Base-by-base conservation (phyloP, 1,140 invertebrate species). In the Cyphomyrmex costatus region DNA sequence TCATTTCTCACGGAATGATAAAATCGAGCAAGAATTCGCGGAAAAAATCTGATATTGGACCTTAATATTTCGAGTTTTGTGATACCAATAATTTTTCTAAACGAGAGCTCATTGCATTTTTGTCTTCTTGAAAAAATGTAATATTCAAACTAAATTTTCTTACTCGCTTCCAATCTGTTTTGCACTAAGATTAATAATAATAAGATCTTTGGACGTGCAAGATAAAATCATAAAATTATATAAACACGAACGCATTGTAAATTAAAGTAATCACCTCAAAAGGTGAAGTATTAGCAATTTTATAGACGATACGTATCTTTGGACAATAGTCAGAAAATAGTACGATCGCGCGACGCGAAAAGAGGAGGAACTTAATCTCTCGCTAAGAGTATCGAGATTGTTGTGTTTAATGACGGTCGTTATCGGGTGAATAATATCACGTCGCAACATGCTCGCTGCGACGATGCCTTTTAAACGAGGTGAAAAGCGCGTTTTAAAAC, bases 401-500 rank as follows among this genome's bases (percentile, higher is more conserved):
- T 82, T 58, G 66, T 60, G 36, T 73, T 61, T 49, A 74, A 74
- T 60, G 53, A 74, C 27, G 42, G 66, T 70, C 78, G 78, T 80
- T 80, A 80, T 80, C 78, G 49, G 30, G 33, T 56, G 65, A 80
- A 70, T 80, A 70, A 80, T 70, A 70, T 80, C 78, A 36, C 78
- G 19, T 70, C 21, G 61, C 63, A 66, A 79, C 42, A 24, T 53
- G 21, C n/a, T 21, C 21, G 51, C 42, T 46, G 21, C 63, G 36
- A 68, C 63, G 61, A 53, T 14, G 79, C 27, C 68, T 83, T 74
- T 83, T 74, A 74, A 83, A 83, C 79, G 68, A 83, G 53, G 56
- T 74, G 79, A 74, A 83, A 83, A 83, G 68, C 53, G 53, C 36
- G 36, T 83, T 83, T 83, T 83, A 83, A 83, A 83, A 83, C 68